Evolutionary conservation across 2,113 vertebrate genomes (phyloP).

Genomic region (Anolis sagrei): DNA sequence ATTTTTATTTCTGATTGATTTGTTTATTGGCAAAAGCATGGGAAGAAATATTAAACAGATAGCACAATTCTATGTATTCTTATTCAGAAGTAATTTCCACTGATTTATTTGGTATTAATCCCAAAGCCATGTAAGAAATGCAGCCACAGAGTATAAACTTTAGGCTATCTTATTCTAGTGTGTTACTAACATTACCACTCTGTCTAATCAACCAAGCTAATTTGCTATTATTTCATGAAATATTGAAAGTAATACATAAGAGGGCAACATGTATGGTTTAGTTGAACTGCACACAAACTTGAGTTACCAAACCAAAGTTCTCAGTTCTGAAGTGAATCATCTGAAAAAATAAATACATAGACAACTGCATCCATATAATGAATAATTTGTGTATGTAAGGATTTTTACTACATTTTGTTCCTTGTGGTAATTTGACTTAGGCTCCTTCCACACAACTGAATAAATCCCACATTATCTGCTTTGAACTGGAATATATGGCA

Average conservation of each 20-base stretch:
- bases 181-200: fast-evolving
- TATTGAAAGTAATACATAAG: conserved; percentile 1
- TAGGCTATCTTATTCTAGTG: not conserved
- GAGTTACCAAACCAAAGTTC: conserved; percentile 42
- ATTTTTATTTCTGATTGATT: conserved; percentile 26
- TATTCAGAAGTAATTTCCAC: not conserved
- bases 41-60: not conserved
- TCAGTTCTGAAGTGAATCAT: conserved; percentile 39
- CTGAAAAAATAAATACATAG: conserved; percentile 42
- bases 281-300: conserved; percentile 12
- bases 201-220: not conserved
- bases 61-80: not conserved
- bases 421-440: too few relatives aligned
- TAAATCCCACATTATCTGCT: too few relatives aligned
- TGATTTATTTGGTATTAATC: not conserved
- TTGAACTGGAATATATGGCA: too few relatives aligned
- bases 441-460: too few relatives aligned
- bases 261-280: not conserved
- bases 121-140: not conserved
- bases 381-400: not conserved
- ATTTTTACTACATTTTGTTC: not conserved
- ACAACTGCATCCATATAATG: conserved; percentile 34
- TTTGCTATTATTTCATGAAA: conserved; percentile 45
- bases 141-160: not conserved
- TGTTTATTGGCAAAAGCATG: not conserved